These are phyloP conservation scores for Leptinotarsa lineolata DNA, from an alignment of 1,140 invertebrate genomes.

Conservation along the genomic window DNA sequence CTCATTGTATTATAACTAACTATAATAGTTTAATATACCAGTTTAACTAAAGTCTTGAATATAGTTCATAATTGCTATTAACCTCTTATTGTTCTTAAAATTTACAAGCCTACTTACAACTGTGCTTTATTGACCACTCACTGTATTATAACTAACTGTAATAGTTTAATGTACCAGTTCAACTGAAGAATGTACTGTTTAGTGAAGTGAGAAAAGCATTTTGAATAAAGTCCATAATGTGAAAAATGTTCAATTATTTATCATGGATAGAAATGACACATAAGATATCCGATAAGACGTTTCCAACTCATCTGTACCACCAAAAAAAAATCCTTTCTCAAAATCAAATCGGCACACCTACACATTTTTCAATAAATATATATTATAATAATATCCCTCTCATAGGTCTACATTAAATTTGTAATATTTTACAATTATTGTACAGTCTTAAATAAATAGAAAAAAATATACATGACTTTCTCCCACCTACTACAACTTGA, in stretches of 20 bases:
- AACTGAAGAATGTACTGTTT: too few relatives aligned
- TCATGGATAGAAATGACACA: not conserved
- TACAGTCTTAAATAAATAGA: constrained; percentile 33
- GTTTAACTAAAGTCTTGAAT: too few relatives aligned
- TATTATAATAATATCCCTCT: constrained; percentile 27
- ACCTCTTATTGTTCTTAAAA: too few relatives aligned
- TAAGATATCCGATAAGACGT: not conserved
- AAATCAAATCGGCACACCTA: constrained; percentile 3
- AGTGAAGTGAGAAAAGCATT: too few relatives aligned
- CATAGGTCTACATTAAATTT: constrained; percentile 29
- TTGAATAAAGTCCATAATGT: too few relatives aligned
- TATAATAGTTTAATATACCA: too few relatives aligned
- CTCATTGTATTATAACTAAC: too few relatives aligned
- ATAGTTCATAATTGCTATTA: too few relatives aligned
- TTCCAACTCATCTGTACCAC: not conserved
- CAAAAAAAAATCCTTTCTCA: not conserved
- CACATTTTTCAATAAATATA: constrained; percentile 27
- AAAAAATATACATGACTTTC: constrained; percentile 5
- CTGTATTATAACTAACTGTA: too few relatives aligned
- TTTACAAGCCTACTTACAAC: too few relatives aligned
- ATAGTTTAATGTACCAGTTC: too few relatives aligned
- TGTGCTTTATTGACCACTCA: too few relatives aligned
- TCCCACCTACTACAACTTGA: constrained; percentile 24
- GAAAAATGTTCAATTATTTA: not conserved
- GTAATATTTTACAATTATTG: constrained; percentile 23